Evolutionary conservation across 2,797 vertebrate species (phyloP).

Genomic region (Taeniopygia guttata): DNA sequence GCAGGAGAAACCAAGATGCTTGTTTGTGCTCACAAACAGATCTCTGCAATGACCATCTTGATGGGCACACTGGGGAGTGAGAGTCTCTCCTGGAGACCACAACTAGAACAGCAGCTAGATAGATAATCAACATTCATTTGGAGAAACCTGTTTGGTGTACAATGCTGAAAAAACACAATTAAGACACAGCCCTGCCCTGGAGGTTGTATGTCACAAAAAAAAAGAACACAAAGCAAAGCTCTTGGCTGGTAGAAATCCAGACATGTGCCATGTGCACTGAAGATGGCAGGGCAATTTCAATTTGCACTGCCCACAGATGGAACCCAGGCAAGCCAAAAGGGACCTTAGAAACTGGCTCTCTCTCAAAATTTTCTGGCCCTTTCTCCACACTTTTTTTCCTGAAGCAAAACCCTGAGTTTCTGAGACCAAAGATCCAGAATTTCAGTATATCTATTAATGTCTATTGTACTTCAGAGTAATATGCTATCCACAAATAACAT

Average conservation of each 20-base stretch:
- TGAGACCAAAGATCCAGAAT: background rate
- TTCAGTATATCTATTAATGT: background rate
- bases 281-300: background rate
- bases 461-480: background rate
- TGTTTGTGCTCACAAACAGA: background rate
- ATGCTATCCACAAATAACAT: background rate
- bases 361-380: background rate
- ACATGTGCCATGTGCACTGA: background rate
- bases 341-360: background rate
- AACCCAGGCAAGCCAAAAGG: background rate
- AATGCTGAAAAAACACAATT: background rate
- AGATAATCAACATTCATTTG: background rate
- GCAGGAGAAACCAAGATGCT: background rate
- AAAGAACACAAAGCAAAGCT: background rate
- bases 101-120: background rate
- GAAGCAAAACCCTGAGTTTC: background rate
- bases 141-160: background rate
- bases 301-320: background rate
- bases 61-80: background rate
- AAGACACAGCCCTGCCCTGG: background rate
- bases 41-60: background rate
- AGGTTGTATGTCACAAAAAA: background rate
- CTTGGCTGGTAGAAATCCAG: background rate
- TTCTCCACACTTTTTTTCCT: background rate
- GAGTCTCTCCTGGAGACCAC: background rate